Evolutionary conservation across 2,888 invertebrate genomes (phyloP).

Genomic region (Deladenus siricidicola): DNA sequence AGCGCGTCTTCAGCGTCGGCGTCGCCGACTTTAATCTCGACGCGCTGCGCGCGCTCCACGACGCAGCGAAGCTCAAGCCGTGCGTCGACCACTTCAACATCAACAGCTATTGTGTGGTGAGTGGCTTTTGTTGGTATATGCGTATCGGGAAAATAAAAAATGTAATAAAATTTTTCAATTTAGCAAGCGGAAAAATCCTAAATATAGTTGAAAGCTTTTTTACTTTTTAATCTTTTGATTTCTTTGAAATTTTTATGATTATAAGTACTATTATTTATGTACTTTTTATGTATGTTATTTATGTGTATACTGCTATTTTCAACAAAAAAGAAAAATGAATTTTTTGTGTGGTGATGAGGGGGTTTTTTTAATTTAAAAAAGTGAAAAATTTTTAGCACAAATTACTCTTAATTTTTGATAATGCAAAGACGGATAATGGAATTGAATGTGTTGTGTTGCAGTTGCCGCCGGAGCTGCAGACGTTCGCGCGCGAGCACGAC

Average conservation of each 20-base stretch:
- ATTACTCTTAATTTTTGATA: no score
- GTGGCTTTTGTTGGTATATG: constrained; percentile 17
- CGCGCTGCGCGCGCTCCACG: constrained; percentile 32
- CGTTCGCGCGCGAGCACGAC: constrained; percentile 80
- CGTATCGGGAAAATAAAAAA: neutral
- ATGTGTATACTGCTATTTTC: no score
- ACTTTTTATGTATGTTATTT: no score
- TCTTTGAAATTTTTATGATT: no score
- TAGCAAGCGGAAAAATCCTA: no score
- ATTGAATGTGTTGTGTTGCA: no score
- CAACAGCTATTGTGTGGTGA: constrained; percentile 51
- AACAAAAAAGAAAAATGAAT: no score
- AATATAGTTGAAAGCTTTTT: neutral
- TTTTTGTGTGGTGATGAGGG: no score
- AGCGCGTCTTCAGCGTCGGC: constrained; percentile 32
- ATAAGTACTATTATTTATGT: no score
- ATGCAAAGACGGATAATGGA: no score
- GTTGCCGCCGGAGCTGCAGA: constrained; percentile 75
- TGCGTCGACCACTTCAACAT: constrained; percentile 48
- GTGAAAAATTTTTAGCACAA: neutral
- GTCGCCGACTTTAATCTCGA: constrained; percentile 46
- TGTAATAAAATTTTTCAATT: no score
- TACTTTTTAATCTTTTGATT: no score
- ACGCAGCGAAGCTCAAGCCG: constrained; percentile 37
- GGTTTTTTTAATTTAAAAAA: constrained; percentile 2